phyloP scores from a whole-genome alignment of 37 sponge, comb jelly and placozoan genomes.

The Halichondria panicea region DNA sequence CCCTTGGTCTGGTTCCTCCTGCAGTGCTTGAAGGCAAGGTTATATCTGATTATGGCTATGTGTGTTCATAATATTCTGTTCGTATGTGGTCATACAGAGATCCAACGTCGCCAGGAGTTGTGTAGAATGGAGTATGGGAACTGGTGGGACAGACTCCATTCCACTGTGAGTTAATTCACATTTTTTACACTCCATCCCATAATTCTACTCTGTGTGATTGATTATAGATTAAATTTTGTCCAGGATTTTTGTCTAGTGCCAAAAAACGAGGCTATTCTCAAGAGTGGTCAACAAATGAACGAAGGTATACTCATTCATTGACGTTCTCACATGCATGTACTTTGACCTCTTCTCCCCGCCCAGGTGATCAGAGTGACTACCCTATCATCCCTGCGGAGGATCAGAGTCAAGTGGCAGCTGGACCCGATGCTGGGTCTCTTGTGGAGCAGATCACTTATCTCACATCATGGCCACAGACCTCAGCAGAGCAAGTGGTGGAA shows the following conservation, averaged over 20 bases:
- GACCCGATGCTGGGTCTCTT: slow-evolving; percentile 43
- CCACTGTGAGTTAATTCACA: slow-evolving; percentile 19
- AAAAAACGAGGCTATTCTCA: slow-evolving; percentile 23
- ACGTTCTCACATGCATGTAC: background rate
- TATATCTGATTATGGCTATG: background rate
- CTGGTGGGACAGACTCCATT: slow-evolving; percentile 73
- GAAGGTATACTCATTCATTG: background rate
- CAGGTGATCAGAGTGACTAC: background rate
- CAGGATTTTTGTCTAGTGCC: slow-evolving; percentile 65
- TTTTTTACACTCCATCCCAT: background rate
- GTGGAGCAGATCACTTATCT: slow-evolving; percentile 65
- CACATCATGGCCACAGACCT: slow-evolving; percentile 51
- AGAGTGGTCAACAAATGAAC: background rate
- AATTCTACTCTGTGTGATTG: no score
- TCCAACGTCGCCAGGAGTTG: slow-evolving; percentile 51
- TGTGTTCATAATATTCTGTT: background rate
- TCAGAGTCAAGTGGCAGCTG: slow-evolving; percentile 35
- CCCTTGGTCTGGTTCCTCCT: slow-evolving; percentile 47
- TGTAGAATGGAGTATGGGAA: slow-evolving; percentile 63
- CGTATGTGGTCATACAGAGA: slow-evolving; percentile 14
- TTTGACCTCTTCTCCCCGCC: background rate
- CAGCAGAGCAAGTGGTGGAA: no score
- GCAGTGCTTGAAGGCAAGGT: slow-evolving; percentile 63
- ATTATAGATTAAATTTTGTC: slow-evolving; percentile 6
- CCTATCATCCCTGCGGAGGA: slow-evolving; percentile 8